Evolutionary conservation across 2,888 invertebrate genomes (phyloP), one percentile per base, ranked within the genome.

Genomic region (Synanthedon formicaeformis): DNA sequence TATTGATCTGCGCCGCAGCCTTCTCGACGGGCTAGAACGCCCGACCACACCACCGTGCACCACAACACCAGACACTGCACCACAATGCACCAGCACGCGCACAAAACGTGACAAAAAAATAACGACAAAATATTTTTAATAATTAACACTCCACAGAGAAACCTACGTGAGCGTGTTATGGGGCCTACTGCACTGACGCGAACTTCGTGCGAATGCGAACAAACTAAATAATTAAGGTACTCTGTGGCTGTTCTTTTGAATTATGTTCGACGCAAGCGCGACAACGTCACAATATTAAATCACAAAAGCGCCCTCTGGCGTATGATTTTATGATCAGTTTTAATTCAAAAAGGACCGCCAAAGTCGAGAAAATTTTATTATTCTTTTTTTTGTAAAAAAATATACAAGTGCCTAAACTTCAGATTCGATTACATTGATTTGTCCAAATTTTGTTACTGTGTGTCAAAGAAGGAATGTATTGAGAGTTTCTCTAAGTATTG

Each of bases 271-370:
- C 68, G 73, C 81, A 81, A 66, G 76, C 77, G 67, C 71, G 70
- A 62, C 75, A 69, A 76, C 75, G 64, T 71, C 69, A 71, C 66
- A 58, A 34, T 10, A 34, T 34, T 34, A 34, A 54, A 55, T 54
- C 55, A 14, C 53, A 57, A 50, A 48, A 57, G 65, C 71, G 79
- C 61, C 58, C 59, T 66, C 81, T 78, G 75, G 60, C 52, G 41
- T 50, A 54, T 57, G 14, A 34, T 14, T 58, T 58, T 69, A 58
- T 64, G 16, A 16, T 16, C 49, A 23, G 50, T 13, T 34, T 11
- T 62, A 58, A 23, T 83, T 83, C 64, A 68, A 84, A 84, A 75
- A 69, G 63, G 64, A 71, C 78, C 84, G 84, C 79, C 71, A 77
- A 81, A 61, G 60, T 54, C 48, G 3, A 16, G 6, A 5, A 4